phyloP scores from a whole-genome alignment of 2,113 vertebrate genomes.

The Rafetus swinhoei region DNA sequence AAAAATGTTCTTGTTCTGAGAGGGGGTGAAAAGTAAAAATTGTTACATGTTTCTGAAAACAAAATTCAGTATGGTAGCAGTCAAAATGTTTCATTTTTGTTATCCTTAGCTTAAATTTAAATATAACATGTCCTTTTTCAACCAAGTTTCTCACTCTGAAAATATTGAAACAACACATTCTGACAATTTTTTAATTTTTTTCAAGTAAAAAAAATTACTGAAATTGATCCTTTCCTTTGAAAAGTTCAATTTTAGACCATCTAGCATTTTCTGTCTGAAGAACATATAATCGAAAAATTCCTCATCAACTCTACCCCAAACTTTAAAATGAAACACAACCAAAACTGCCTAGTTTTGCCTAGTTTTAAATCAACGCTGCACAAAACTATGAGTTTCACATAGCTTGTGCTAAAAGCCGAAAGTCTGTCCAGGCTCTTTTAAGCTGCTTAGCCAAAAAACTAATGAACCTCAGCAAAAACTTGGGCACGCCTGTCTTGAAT shows the following conservation, averaged over 20 bases:
- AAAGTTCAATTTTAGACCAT: neutral
- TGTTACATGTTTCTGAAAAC: no score
- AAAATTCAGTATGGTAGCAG: neutral
- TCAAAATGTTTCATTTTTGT: neutral
- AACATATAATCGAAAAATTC: neutral
- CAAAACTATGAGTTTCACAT: neutral
- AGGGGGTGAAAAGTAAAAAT: neutral
- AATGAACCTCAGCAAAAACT: neutral
- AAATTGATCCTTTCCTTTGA: neutral
- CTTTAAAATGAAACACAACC: neutral
- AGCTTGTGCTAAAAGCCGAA: neutral
- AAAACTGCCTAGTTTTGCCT: neutral
- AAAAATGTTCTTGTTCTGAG: neutral
- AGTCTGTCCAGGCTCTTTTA: neutral
- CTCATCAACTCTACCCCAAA: neutral
- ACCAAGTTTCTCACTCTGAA: neutral
- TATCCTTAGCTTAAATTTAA: neutral
- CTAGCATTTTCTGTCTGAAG: neutral
- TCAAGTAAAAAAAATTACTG: neutral
- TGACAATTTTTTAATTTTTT: rapidly evolving
- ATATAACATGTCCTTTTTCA: neutral
- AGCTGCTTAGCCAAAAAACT: neutral
- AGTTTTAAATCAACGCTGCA: neutral
- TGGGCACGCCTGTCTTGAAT: neutral
- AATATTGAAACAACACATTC: neutral